Evolutionary conservation across 2,113 vertebrate species (phyloP).

Genomic region (Paradoxurus hermaphroditus): DNA sequence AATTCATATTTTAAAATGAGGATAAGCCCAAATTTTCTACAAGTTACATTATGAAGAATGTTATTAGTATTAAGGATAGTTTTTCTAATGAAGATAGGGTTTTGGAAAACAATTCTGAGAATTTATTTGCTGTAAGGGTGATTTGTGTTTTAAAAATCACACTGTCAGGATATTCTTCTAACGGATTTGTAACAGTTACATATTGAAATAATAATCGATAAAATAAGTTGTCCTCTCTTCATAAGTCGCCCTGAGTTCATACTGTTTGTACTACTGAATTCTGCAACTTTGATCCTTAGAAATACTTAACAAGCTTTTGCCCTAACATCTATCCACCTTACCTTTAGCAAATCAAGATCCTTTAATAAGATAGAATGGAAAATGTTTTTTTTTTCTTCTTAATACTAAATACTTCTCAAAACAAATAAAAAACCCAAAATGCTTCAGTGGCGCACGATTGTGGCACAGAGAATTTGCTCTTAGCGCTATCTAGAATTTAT

Average conservation of each 20-base stretch:
- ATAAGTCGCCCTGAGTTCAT: not conserved
- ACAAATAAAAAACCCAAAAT: not conserved
- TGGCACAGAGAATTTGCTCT: not conserved
- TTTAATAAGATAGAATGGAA: constrained; percentile 7
- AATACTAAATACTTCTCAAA: not conserved
- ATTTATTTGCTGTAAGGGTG: not conserved
- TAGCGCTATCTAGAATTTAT: not conserved
- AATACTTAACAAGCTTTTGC: not conserved
- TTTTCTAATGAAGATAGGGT: not conserved
- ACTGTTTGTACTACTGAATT: not conserved
- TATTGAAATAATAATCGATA: not conserved
- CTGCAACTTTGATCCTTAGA: not conserved
- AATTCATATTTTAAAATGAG: constrained; percentile 42
- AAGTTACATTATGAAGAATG: not conserved
- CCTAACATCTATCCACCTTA: not conserved
- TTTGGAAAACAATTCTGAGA: constrained; percentile 21
- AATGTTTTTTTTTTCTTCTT: not conserved
- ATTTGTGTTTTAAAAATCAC: not conserved
- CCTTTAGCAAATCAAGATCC: not conserved
- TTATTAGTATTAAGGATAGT: not conserved
- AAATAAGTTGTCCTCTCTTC: not conserved
- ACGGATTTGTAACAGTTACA: not conserved
- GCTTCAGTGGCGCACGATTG: not conserved
- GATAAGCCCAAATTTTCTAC: not conserved
- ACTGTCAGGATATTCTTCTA: not conserved